Evolutionary conservation across 2,113 vertebrate species (phyloP).

Genomic region (Otolemur garnettii): DNA sequence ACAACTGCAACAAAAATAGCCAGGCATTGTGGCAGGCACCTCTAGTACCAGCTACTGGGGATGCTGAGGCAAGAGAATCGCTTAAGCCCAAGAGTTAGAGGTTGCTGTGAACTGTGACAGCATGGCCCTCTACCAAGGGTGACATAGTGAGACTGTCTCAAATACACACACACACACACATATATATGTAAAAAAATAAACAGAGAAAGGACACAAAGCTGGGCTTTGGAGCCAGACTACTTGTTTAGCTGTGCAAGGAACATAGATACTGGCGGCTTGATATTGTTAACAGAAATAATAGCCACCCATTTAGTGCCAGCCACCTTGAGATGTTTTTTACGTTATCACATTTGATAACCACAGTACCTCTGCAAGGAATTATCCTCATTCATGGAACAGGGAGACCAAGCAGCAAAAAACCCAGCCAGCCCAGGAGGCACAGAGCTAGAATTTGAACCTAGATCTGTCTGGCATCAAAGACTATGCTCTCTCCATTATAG

Average conservation of each 20-base stretch:
- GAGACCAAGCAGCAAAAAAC: background rate
- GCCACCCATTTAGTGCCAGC: background rate
- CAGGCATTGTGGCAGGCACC: no score
- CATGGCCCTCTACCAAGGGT: no score
- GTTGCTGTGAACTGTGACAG: no score
- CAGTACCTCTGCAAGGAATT: background rate
- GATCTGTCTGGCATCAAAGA: background rate
- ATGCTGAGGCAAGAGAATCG: no score
- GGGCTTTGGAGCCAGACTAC: background rate
- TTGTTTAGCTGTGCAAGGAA: background rate
- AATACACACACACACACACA: no score
- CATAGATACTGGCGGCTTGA: background rate
- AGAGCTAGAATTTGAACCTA: background rate
- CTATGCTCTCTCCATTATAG: background rate
- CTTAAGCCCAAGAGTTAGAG: no score
- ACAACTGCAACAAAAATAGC: no score
- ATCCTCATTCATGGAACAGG: accelerated
- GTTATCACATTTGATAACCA: background rate
- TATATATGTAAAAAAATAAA: no score
- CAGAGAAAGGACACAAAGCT: background rate
- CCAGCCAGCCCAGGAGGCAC: background rate
- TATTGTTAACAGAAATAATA: background rate
- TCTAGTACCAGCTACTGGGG: no score
- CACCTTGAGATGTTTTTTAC: accelerated
- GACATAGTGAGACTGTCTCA: no score